These are phyloP conservation scores for Augochlorella aurata DNA, from an alignment of 2,888 invertebrate genomes.

Conservation along the genomic window DNA sequence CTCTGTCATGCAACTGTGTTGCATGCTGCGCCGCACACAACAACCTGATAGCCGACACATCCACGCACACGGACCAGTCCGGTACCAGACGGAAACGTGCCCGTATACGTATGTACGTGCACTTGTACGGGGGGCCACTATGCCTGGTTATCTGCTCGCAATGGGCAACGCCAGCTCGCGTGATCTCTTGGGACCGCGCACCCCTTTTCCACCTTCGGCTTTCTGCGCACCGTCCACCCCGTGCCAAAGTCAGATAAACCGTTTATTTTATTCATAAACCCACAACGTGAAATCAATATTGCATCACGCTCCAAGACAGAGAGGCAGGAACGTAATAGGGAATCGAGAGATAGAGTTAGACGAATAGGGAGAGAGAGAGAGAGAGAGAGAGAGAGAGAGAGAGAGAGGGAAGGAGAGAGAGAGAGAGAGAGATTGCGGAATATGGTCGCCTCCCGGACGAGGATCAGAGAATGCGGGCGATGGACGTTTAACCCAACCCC, in stretches of 20 bases:
- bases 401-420: not conserved
- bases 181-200: conserved; percentile 66
- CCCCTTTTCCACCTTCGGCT: conserved; percentile 51
- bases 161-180: conserved; percentile 69
- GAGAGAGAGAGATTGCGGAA: conserved; percentile 45
- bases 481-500: conserved; percentile 65
- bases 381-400: conserved; percentile 13
- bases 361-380: not conserved
- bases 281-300: conserved; percentile 74
- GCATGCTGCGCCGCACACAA: conserved; percentile 34
- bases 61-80: conserved; percentile 14
- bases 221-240: conserved; percentile 54
- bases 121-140: not conserved
- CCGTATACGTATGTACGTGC: not conserved
- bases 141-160: conserved; percentile 63
- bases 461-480: conserved; percentile 67
- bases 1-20: conserved; percentile 68
- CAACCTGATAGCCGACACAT: too few species aligned
- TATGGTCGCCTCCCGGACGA: conserved; percentile 56
- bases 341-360: too few species aligned
- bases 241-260: conserved; percentile 68
- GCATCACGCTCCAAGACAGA: conserved; percentile 50
- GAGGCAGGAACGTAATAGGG: not conserved
- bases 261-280: conserved; percentile 78
- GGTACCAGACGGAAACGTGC: conserved; percentile 10